Conservation (phyloP, 2,888 invertebrate species). For the Spodoptera exigua region DNA sequence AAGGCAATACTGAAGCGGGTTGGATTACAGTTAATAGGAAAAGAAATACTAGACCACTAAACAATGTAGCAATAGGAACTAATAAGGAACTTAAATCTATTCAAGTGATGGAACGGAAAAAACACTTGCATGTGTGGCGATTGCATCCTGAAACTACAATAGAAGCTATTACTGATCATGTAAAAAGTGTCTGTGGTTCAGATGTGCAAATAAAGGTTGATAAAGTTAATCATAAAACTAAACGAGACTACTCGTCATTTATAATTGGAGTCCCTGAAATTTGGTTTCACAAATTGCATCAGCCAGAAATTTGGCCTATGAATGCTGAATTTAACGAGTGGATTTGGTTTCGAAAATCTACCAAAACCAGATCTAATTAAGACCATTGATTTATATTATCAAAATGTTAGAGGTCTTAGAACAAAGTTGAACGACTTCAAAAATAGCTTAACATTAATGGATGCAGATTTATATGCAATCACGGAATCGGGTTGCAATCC, state of each 20-base stretch:
- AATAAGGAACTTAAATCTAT: conserved; percentile 13
- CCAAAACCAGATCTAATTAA: not conserved
- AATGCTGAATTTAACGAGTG: conserved; percentile 8
- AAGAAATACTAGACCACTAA: not conserved
- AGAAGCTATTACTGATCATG: conserved; percentile 4
- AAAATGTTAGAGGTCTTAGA: conserved; percentile 8
- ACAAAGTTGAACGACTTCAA: conserved; percentile 2
- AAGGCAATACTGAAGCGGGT: not conserved
- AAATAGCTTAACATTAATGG: not conserved
- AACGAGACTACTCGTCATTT: conserved; percentile 16
- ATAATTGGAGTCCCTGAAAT: conserved; percentile 3
- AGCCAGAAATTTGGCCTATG: not conserved
- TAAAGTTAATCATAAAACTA: conserved; percentile 9
- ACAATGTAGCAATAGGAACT: conserved; percentile 5
- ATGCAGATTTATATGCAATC: conserved; percentile 5
- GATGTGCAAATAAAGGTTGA: conserved; percentile 7
- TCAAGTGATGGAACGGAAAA: conserved; percentile 6
- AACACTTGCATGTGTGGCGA: conserved; percentile 3
- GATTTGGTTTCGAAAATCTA: conserved; percentile 10
- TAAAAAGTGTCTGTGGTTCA: conserved; percentile 6
- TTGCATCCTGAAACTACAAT: not conserved
- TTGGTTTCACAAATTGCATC: not conserved
- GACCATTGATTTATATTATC: not conserved
- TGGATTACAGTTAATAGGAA: conserved; percentile 3
- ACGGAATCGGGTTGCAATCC: conserved; percentile 7